Conservation (phyloP, 2,888 invertebrate species). For the Shargacucullia verbasci region DNA sequence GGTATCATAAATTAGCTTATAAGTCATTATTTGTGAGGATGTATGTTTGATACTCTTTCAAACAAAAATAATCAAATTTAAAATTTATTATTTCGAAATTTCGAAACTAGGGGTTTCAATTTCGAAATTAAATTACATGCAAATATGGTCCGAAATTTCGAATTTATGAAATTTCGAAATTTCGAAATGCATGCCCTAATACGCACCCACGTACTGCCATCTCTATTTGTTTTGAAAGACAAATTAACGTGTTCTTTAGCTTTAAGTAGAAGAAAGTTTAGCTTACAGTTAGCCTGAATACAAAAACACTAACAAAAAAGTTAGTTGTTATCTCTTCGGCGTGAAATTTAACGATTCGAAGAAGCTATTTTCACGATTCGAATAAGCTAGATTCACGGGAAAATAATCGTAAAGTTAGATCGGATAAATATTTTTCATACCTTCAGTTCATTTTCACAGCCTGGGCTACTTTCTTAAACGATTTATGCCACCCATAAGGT, state of each 20-base stretch:
- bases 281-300: slow-evolving; percentile 6
- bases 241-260: neutral
- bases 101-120: too few relatives aligned
- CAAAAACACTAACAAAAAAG: neutral
- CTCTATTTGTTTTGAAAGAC: slow-evolving; percentile 12
- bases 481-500: slow-evolving; percentile 47
- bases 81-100: too few relatives aligned
- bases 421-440: slow-evolving; percentile 37
- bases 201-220: slow-evolving; percentile 29
- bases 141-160: too few relatives aligned
- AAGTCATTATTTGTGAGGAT: too few relatives aligned
- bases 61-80: too few relatives aligned
- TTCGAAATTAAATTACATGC: too few relatives aligned
- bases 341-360: slow-evolving; percentile 13
- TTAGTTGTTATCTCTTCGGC: slow-evolving; percentile 2
- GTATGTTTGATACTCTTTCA: too few relatives aligned
- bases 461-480: slow-evolving; percentile 45
- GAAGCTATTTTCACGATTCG: slow-evolving; percentile 17
- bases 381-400: slow-evolving; percentile 2
- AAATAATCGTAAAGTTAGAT: slow-evolving; percentile 26
- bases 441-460: slow-evolving; percentile 24
- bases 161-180: too few relatives aligned
- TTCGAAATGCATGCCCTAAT: too few relatives aligned
- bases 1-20: too few relatives aligned
- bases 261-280: neutral